Evolutionary conservation across 1,140 invertebrate genomes (phyloP).

Genomic region (Mya arenaria): DNA sequence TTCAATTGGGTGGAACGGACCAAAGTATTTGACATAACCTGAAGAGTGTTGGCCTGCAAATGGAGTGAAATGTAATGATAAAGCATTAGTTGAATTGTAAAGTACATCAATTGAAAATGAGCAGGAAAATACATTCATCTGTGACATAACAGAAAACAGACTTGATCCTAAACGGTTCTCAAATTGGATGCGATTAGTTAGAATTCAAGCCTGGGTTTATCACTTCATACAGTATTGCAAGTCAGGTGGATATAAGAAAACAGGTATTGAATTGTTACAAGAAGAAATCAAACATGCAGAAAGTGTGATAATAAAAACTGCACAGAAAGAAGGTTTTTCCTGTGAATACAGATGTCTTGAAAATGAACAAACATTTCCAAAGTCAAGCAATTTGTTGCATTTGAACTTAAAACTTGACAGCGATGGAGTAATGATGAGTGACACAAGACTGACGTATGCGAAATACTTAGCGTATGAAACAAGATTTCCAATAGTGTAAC

Average conservation of each 20-base stretch:
- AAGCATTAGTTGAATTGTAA: conserved; percentile 14
- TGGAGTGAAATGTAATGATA: not conserved
- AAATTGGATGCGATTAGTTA: not conserved
- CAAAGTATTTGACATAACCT: not conserved
- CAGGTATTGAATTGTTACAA: not conserved
- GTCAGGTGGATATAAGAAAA: not conserved
- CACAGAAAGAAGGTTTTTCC: not conserved
- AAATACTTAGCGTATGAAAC: not conserved
- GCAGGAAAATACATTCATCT: not conserved
- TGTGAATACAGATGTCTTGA: not conserved
- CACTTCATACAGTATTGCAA: not conserved
- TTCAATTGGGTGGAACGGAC: conserved; percentile 6
- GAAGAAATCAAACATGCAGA: conserved; percentile 12
- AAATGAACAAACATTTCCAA: conserved; percentile 7
- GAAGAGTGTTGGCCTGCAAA: conserved; percentile 2
- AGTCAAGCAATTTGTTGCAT: not conserved
- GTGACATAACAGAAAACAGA: not conserved
- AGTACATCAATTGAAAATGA: not conserved
- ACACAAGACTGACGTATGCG: conserved; percentile 8
- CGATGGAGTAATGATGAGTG: conserved; percentile 2
- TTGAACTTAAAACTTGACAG: conserved; percentile 13
- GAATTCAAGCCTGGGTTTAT: conserved; percentile 4
- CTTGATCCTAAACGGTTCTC: not conserved
- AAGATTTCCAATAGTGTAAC: not conserved
- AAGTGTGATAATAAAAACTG: not conserved